These are phyloP conservation scores for Microcaecilia unicolor DNA, from an alignment of 2,797 vertebrate genomes.

Conservation along the genomic window DNA sequence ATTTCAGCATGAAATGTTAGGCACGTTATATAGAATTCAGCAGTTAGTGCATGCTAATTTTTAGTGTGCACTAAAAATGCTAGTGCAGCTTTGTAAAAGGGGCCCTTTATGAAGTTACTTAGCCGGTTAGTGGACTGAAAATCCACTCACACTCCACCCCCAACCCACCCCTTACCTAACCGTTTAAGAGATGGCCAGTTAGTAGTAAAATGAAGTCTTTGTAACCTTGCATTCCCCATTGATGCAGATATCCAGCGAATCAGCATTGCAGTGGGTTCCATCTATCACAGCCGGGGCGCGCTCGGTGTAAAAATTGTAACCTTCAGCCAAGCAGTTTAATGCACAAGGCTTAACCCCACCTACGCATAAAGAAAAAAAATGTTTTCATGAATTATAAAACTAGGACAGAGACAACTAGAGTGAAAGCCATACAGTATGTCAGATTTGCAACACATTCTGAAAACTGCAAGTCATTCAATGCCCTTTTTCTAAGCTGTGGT, in stretches of 20 bases:
- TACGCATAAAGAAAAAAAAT: conserved; percentile 48
- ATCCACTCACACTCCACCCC: too few relatives aligned
- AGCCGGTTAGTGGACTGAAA: too few relatives aligned
- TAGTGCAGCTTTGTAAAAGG: too few relatives aligned
- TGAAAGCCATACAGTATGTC: not conserved
- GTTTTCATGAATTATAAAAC: conserved; percentile 3
- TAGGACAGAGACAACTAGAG: not conserved
- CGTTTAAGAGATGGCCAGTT: too few relatives aligned
- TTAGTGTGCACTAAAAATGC: too few relatives aligned
- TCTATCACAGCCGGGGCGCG: conserved; percentile 92
- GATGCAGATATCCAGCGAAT: conserved; percentile 97
- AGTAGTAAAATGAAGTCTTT: conserved; percentile 12
- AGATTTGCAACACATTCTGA: conserved; percentile 8
- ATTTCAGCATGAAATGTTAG: too few relatives aligned
- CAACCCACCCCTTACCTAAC: too few relatives aligned
- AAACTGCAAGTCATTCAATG: too few relatives aligned
- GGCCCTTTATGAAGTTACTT: too few relatives aligned
- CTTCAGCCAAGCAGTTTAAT: conserved; percentile 94
- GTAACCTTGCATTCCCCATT: conserved; percentile 97
- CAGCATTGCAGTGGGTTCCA: conserved; percentile 88
- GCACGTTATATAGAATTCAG: too few relatives aligned
- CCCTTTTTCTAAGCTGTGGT: too few relatives aligned
- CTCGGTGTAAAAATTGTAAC: conserved; percentile 98
- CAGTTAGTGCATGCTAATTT: too few relatives aligned
- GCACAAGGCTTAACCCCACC: conserved; percentile 97